These are phyloP conservation scores for Perca flavescens DNA, from an alignment of 2,113 vertebrate species.

Conservation along the genomic window DNA sequence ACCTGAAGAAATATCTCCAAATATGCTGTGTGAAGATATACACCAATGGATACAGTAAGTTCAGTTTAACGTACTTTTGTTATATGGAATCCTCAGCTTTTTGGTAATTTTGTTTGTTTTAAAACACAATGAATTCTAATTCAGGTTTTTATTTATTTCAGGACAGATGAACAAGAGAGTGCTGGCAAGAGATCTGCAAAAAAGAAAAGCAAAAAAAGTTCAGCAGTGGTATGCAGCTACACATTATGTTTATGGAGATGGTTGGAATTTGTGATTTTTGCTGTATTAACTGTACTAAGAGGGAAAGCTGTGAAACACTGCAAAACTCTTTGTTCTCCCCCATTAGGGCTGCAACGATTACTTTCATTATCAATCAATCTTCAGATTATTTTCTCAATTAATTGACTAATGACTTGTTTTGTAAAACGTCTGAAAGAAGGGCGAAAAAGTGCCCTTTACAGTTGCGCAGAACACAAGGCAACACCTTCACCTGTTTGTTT, in stretches of 20 bases:
- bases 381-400: neutral
- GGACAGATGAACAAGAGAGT: conserved; percentile 72
- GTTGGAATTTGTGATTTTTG: neutral
- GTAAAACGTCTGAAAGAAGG: neutral
- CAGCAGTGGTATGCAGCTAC: conserved; percentile 49
- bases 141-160: conserved; percentile 44
- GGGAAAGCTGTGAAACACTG: neutral
- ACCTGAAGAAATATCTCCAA: conserved; percentile 82
- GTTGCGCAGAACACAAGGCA: neutral
- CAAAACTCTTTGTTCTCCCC: no score
- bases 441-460: neutral
- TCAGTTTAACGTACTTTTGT: neutral
- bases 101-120: neutral
- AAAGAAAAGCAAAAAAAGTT: conserved; percentile 77
- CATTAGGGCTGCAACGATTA: neutral
- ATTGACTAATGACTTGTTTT: neutral
- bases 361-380: neutral
- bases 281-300: neutral
- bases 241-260: neutral
- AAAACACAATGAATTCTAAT: neutral
- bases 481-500: neutral
- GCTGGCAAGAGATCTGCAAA: conserved; percentile 75
- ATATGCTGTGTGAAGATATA: conserved; percentile 86
- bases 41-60: conserved; percentile 88
- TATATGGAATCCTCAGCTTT: neutral